A percentile compares a stretch with the other conserved stretches of the same genome.
phyloP scores from a whole-genome alignment of 2,888 invertebrate species.

The Clitarchus hookeri region DNA sequence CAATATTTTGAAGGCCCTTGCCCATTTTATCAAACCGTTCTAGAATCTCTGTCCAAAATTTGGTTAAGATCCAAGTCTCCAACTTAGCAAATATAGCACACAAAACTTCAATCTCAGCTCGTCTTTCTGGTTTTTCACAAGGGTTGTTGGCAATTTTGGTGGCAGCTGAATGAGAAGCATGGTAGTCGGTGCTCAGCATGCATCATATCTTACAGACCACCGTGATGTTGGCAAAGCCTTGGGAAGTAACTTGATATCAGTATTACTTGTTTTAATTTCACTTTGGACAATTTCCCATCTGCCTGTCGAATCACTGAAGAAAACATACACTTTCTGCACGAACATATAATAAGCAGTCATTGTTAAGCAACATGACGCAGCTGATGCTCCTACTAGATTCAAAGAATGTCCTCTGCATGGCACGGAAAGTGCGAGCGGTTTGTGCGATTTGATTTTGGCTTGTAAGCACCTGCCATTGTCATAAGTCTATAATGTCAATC shows the following conservation, averaged over 20 bases:
- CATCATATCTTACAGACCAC: neutral
- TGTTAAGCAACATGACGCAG: no score
- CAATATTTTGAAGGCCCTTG: no score
- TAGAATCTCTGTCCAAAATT: slow-evolving; percentile 11
- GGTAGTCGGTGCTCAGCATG: neutral
- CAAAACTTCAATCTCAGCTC: neutral
- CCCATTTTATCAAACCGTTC: neutral
- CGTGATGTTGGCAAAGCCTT: slow-evolving; percentile 6
- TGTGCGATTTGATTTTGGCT: no score
- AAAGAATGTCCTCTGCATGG: neutral
- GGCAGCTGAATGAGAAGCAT: neutral
- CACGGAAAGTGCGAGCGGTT: no score
- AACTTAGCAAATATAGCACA: slow-evolving; percentile 19
- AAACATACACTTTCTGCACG: no score
- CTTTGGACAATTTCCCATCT: no score
- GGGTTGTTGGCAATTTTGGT: neutral
- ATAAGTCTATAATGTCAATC: no score
- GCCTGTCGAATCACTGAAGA: no score
- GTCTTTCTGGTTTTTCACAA: neutral
- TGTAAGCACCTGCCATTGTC: no score
- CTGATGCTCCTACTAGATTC: no score
- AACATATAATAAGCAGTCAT: no score
- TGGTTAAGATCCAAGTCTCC: neutral
- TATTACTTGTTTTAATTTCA: slow-evolving; percentile 16
- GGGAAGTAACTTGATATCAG: neutral